Evolutionary conservation across 2,888 invertebrate species (phyloP), one percentile per base, ranked within the genome.

Genomic region (Pyrrhosoma nymphula): DNA sequence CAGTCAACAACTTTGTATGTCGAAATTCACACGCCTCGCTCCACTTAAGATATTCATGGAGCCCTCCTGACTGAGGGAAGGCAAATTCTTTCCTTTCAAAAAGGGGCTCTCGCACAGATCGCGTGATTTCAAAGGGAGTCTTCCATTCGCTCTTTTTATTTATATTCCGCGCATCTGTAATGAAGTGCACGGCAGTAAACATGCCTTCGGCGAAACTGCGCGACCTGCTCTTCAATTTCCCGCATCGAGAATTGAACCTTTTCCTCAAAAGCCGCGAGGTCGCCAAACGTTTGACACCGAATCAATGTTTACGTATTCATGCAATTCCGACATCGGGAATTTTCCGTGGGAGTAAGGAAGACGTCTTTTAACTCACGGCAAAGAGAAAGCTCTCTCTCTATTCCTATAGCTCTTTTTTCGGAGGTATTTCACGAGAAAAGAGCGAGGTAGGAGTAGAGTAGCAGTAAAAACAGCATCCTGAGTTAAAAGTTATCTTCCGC

Each of bases 231-330:
- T 82, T 82, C 82, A 82, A 82, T 82, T 82, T 35, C 82, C 82
- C 35, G 69, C 69, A 69, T 26, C 35, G 35, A 30, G 82, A 35
- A 82, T 82, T 82, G 82, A 82, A 35, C 82, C 16, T 82, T 30
- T 82, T 12, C 82, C 82, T 82, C 35, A 30, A 60, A 82, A 82
- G 69, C 23, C 82, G 16, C 35, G 82, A 82, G 35, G 23, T 35
- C 82, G 82, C 82, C 30, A 16, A 82, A 35, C 82, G 82, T 82
- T 35, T 82, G 82, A 82, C 82, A 82, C 82, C 82, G 82, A 82
- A 82, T 82, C 82, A 82, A 82, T 82, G 82, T 82, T 82, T 82
- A 82, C 82, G 82, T 82, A 82, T 82, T 82, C 82, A 82, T 82
- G 82, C 82, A 82, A 82, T 82, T 82, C 82, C 82, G 35, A 35